phyloP scores from a whole-genome alignment of 1,140 invertebrate species.

The Caenorhabditis elegans region WBcel235 BX284602.5:10234501-10235000 shows the following conservation, averaged over 20 bases:
- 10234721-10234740: constrained; percentile 34
- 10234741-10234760: background rate
- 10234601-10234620: too few species aligned
- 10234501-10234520: too few species aligned
- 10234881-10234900: background rate
- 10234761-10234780: constrained; percentile 3
- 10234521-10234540: too few species aligned
- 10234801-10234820: background rate
- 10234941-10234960: too few species aligned
- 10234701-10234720: constrained; percentile 29
- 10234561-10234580: too few species aligned
- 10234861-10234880: background rate
- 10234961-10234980: too few species aligned
- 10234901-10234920: background rate
- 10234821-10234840: background rate
- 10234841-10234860: background rate
- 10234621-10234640: background rate
- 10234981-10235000: too few species aligned
- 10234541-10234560: too few species aligned
- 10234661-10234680: too few species aligned
- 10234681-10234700: constrained; percentile 45
- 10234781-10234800: constrained; percentile 32
- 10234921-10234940: too few species aligned
- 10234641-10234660: background rate
- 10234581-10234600: too few species aligned